These are phyloP conservation scores for Lycocorax pyrrhopterus DNA, from an alignment of 2,113 vertebrate species.

Conservation along the genomic window DNA sequence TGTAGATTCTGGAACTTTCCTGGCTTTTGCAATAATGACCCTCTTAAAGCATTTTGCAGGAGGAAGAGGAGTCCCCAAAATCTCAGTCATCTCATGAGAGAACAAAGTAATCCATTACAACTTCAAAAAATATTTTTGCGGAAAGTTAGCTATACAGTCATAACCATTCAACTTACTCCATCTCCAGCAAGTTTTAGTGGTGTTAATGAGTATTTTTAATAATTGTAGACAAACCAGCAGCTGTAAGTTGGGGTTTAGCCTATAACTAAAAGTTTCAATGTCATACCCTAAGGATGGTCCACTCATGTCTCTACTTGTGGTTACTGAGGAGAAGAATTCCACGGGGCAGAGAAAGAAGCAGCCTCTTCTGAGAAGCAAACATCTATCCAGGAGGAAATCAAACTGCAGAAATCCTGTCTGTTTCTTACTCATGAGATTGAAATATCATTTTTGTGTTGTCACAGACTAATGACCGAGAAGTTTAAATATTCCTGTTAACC, in stretches of 20 bases:
- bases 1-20: background rate
- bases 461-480: background rate
- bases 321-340: background rate
- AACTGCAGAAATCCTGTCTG: background rate
- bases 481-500: background rate
- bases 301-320: background rate
- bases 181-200: background rate
- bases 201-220: background rate
- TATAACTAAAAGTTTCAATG: background rate
- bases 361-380: background rate
- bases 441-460: background rate
- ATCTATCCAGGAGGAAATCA: background rate
- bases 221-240: background rate
- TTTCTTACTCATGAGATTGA: background rate
- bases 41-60: background rate
- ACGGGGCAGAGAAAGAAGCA: background rate
- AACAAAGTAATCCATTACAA: background rate
- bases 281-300: background rate
- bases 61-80: background rate
- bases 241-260: background rate
- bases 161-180: background rate
- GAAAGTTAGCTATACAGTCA: background rate
- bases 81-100: background rate
- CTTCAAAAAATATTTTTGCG: background rate
- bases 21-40: background rate